Conservation (phyloP, 1,140 invertebrate species). For the Drosophila serrata region DNA sequence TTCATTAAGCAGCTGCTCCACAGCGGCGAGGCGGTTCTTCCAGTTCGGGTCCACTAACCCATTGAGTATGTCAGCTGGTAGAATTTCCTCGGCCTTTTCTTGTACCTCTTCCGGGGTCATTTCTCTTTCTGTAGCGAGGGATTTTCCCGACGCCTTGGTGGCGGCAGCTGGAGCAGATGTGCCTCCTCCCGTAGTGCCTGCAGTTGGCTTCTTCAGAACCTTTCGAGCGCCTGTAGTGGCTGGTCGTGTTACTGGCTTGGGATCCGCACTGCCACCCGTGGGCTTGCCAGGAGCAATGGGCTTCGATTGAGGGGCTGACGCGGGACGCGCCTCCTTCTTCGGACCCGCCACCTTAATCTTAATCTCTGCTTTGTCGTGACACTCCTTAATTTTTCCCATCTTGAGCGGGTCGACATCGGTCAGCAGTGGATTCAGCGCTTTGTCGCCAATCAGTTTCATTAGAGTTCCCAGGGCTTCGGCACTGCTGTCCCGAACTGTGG, state of each 20-base stretch:
- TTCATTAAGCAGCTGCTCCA: slow-evolving; percentile 90
- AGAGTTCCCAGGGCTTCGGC: slow-evolving; percentile 97
- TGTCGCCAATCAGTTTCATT: slow-evolving; percentile 97
- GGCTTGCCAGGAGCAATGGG: slow-evolving; percentile 84
- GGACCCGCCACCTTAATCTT: slow-evolving; percentile 89
- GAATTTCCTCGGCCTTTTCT: slow-evolving; percentile 88
- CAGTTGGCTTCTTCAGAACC: slow-evolving; percentile 61
- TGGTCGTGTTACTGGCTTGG: slow-evolving; percentile 87
- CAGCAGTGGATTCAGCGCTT: slow-evolving; percentile 93
- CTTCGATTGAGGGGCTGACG: slow-evolving; percentile 85
- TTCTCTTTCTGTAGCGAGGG: slow-evolving; percentile 86
- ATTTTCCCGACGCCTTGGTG: slow-evolving; percentile 82
- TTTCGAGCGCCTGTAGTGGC: slow-evolving; percentile 85
- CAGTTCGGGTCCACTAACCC: slow-evolving; percentile 93
- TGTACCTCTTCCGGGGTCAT: slow-evolving; percentile 90
- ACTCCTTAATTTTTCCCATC: slow-evolving; percentile 98
- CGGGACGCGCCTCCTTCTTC: slow-evolving; percentile 88
- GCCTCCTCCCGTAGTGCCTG: slow-evolving; percentile 24
- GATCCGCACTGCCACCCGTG: slow-evolving; percentile 86
- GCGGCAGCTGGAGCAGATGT: slow-evolving; percentile 15
- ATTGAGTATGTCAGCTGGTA: slow-evolving; percentile 88
- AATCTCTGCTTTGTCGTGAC: slow-evolving; percentile 96
- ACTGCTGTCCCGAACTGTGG: slow-evolving; percentile 92
- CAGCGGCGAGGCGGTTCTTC: slow-evolving; percentile 93
- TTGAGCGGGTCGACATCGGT: slow-evolving; percentile 96